Conservation (phyloP, 2,888 invertebrate genomes). For the Selenia dentaria region DNA sequence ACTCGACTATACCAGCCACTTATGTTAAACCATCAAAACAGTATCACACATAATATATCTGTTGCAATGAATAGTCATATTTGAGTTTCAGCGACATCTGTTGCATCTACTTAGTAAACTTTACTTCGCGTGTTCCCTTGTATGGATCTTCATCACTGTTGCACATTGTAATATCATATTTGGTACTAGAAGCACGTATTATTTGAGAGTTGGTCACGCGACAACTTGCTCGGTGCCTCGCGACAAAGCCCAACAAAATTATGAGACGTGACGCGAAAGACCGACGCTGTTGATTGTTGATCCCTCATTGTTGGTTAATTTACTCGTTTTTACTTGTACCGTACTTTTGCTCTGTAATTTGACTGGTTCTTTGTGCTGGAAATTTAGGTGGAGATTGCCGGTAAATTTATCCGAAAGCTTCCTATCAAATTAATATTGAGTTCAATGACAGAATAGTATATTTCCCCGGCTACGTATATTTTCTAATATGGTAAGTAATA, state of each 20-base stretch:
- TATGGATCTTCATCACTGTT: background rate
- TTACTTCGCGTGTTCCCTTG: no score
- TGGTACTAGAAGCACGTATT: constrained; percentile 43
- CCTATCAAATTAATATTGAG: no score
- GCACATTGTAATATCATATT: constrained; percentile 1
- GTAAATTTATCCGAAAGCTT: background rate
- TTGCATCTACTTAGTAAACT: no score
- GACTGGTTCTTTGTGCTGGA: background rate
- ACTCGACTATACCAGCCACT: no score
- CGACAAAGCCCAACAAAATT: constrained; percentile 47
- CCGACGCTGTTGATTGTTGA: constrained; percentile 29
- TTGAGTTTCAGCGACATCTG: no score
- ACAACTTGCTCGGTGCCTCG: constrained; percentile 41
- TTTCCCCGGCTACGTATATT: no score
- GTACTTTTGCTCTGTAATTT: background rate
- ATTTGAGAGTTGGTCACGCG: constrained; percentile 47
- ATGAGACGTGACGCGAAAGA: constrained; percentile 43
- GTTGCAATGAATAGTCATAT: no score
- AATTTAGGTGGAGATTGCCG: constrained; percentile 2
- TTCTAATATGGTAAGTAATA: no score
- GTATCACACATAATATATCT: no score
- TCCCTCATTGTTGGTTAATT: constrained; percentile 22
- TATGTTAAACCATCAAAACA: no score
- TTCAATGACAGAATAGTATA: no score
- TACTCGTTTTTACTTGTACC: constrained; percentile 12